Base-by-base conservation (phyloP, 2,113 vertebrate genomes). In the Ardeotis arabs region DNA sequence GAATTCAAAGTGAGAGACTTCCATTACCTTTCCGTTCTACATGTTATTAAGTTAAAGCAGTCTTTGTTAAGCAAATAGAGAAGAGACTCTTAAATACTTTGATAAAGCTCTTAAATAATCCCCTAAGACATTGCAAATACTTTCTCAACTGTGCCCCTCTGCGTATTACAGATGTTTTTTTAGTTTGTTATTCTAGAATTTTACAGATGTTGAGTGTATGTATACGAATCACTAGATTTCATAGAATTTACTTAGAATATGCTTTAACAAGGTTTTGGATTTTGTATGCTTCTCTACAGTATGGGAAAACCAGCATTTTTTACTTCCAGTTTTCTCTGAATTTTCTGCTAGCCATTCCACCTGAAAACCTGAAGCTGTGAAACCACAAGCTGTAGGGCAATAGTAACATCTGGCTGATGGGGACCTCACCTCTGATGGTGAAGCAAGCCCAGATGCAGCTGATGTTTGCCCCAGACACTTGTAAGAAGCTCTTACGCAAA, bases 31-130 rank as follows among this genome's bases (percentile, higher is more conserved):
- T 58, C 63, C 27, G 8, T 85, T 93, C 19, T 58, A 33, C 35
- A 7, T 1, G 3, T 59, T 79, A n/a, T 33, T 64, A 62, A 55
- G 33, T 79, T 85, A 89, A 89, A 92, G 22, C 47, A 52, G 53
- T 73, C 74, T 96, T 93, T 87, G 49, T 89, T 68, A 91, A 93
- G 66, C 66, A 83, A 73, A 50, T n/a, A 74, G 60, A n/a, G n/a
- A 66, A 84, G 37, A 69, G 70, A 35, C 37, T 85, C 70, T 70
- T 76, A 67, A 77, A 72, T 50, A 67, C 39, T 77, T 39, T 1
- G 2, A n/a, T 82, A 77, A 86, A 92, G 72, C 41, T 52, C 68
- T 77, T 58, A 49, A 93, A 78, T 82, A 74, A 85, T 31, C 8
- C 25, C 31, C 50, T 60, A 49, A 89, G 33, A 52, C 22, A 10